phyloP scores from a whole-genome alignment of 2,797 vertebrate species.

The Falco naumanni region DNA sequence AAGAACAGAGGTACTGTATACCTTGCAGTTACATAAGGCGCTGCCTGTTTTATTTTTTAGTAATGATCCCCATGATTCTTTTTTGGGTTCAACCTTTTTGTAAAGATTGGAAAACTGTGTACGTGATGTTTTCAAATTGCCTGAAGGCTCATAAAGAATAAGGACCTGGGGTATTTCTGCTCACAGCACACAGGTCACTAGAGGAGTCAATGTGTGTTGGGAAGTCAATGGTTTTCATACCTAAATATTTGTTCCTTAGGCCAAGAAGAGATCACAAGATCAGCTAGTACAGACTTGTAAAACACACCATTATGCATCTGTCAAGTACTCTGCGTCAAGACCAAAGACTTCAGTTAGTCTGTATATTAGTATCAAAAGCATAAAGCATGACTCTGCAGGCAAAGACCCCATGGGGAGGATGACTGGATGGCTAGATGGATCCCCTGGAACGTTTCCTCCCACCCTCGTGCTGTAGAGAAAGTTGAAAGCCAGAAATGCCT shows the following conservation, averaged over 20 bases:
- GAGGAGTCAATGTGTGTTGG: background rate
- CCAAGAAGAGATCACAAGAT: background rate
- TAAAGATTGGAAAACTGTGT: background rate
- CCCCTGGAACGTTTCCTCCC: background rate
- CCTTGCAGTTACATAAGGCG: background rate
- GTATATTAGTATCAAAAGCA: background rate
- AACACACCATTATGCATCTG: background rate
- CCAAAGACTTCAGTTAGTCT: background rate
- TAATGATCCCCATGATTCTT: background rate
- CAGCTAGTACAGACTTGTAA: background rate
- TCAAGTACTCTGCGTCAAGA: background rate
- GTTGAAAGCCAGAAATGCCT: background rate
- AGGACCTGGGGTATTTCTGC: background rate
- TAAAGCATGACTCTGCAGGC: background rate
- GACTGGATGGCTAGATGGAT: background rate
- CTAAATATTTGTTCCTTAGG: background rate
- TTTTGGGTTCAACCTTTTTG: background rate
- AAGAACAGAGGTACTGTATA: background rate
- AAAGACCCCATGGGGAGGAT: background rate
- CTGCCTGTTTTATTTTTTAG: background rate
- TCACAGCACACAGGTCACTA: background rate
- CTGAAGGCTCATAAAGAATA: background rate
- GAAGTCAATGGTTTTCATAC: background rate
- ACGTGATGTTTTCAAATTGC: slow-evolving; percentile 16
- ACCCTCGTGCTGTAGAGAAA: background rate